These are phyloP conservation scores for Hemicentrotus pulcherrimus DNA, from an alignment of 35 echinoderm and acorn worm genomes.

Conservation along the genomic window DNA sequence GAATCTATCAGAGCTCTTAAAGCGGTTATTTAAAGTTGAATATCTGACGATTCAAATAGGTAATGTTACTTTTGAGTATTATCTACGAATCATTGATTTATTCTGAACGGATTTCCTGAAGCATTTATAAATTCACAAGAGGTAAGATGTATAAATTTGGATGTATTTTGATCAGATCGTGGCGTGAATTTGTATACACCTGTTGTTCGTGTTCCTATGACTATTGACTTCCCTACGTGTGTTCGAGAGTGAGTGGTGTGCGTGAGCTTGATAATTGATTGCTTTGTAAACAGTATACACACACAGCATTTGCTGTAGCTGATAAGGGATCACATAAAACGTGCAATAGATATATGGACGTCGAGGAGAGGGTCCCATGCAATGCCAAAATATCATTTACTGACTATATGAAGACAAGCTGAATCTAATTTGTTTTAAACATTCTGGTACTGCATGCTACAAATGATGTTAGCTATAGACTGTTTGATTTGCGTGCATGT, in stretches of 20 bases:
- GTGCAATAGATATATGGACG: too few species aligned
- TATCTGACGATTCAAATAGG: background rate
- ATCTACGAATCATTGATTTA: background rate
- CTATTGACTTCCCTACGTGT: too few species aligned
- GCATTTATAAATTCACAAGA: background rate
- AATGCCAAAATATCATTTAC: too few species aligned
- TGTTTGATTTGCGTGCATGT: too few species aligned
- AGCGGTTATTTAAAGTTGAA: background rate
- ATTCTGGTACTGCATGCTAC: too few species aligned
- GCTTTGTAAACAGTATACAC: background rate
- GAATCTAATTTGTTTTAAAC: too few species aligned
- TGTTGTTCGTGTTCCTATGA: background rate
- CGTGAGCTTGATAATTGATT: background rate
- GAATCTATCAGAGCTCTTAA: background rate
- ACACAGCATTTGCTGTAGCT: too few species aligned
- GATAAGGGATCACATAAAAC: too few species aligned
- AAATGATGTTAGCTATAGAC: too few species aligned
- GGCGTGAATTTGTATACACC: background rate
- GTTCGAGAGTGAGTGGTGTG: background rate
- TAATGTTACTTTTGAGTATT: background rate
- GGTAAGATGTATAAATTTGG: background rate
- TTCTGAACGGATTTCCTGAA: background rate
- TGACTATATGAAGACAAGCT: too few species aligned
- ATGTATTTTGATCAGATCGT: background rate
- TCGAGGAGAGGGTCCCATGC: too few species aligned